Conservation (phyloP, 2,888 invertebrate genomes). For the Nephrotoma appendiculata region DNA sequence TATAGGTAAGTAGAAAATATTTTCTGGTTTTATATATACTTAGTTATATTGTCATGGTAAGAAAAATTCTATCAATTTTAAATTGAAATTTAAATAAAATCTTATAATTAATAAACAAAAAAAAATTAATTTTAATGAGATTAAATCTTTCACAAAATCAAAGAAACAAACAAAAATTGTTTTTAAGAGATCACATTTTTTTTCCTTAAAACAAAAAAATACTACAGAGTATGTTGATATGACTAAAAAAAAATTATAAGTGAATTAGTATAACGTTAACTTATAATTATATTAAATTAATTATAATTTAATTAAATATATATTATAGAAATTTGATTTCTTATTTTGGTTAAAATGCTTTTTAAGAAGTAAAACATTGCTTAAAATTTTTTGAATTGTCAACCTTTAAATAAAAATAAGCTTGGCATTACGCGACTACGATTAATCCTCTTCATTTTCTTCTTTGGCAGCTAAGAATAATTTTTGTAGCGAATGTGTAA, state of each 20-base stretch:
- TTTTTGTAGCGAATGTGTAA: conserved; percentile 51
- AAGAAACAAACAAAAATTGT: background rate
- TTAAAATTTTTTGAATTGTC: background rate
- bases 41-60: background rate
- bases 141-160: background rate
- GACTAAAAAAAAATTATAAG: background rate
- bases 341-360: background rate
- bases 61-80: background rate
- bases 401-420: background rate
- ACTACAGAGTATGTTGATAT: background rate
- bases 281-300: background rate
- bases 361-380: background rate
- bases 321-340: background rate
- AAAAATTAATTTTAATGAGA: background rate
- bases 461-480: conserved; percentile 65
- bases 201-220: background rate
- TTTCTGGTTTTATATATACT: background rate
- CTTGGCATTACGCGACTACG: background rate
- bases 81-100: background rate
- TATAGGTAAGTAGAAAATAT: background rate
- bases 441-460: conserved; percentile 30
- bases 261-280: background rate
- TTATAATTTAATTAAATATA: background rate
- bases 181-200: background rate
- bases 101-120: background rate